Conservation (phyloP, 2,888 invertebrate species). For the Fissipunctia ypsillon region DNA sequence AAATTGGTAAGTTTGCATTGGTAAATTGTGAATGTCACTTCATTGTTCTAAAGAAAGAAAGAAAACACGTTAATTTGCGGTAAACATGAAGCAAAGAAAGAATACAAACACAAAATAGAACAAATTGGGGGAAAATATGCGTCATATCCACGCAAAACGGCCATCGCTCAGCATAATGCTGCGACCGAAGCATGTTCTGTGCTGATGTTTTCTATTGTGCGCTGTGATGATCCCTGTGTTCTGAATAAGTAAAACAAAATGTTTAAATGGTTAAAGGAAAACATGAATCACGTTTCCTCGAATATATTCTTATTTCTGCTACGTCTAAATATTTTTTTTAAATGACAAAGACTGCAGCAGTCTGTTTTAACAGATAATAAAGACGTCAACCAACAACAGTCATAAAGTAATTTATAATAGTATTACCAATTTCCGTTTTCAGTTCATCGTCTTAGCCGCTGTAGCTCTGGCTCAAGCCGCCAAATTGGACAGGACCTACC, state of each 20-base stretch:
- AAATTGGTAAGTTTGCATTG: slow-evolving; percentile 80
- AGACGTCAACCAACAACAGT: background rate
- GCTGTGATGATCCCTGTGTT: no score
- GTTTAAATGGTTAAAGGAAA: background rate
- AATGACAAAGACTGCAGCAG: background rate
- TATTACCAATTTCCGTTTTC: slow-evolving; percentile 52
- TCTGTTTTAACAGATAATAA: background rate
- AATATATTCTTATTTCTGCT: background rate
- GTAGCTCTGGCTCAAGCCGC: slow-evolving; percentile 77
- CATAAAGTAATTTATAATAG: slow-evolving; percentile 6
- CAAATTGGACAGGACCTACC: slow-evolving; percentile 82
- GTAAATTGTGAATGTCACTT: no score
- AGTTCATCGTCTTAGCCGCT: slow-evolving; percentile 80
- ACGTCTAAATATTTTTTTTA: background rate
- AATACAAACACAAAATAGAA: no score
- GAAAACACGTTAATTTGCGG: no score
- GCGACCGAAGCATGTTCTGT: no score
- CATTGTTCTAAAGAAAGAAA: no score
- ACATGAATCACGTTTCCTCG: background rate
- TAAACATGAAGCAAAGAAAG: no score
- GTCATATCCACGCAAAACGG: no score
- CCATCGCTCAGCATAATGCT: no score
- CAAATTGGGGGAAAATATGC: no score
- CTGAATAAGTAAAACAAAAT: background rate
- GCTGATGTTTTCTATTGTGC: no score